A percentile compares a stretch with the other conserved stretches of the same genome.
Conservation (phyloP, 2,113 vertebrate genomes). For the Cephalopterus ornatus region DNA sequence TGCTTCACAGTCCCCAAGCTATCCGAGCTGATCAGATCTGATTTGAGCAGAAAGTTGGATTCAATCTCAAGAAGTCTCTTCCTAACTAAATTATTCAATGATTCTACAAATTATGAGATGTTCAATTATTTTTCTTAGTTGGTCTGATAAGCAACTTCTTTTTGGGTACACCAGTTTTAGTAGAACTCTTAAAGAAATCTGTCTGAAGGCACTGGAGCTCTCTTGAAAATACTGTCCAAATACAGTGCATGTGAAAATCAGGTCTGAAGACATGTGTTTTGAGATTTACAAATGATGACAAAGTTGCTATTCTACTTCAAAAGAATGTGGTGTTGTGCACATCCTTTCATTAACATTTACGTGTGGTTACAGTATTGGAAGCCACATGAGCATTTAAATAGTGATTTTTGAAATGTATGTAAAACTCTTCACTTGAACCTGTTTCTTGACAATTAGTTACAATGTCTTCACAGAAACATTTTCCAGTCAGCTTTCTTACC, state of each 20-base stretch:
- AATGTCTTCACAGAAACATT: slow-evolving; percentile 49
- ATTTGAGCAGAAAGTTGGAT: background rate
- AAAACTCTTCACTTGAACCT: background rate
- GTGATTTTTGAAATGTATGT: accelerated
- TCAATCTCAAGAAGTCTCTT: background rate
- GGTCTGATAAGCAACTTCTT: background rate
- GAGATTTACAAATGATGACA: background rate
- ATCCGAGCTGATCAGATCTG: background rate
- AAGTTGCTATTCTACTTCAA: background rate
- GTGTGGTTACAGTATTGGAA: background rate
- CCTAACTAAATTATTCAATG: background rate
- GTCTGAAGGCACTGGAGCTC: background rate
- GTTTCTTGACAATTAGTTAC: slow-evolving; percentile 34
- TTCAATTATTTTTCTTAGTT: background rate
- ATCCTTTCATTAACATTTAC: background rate
- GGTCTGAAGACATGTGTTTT: background rate
- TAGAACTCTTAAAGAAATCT: background rate
- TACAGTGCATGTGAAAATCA: background rate
- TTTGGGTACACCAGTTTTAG: background rate
- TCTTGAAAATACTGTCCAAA: background rate
- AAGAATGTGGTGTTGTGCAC: background rate
- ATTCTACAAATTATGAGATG: background rate
- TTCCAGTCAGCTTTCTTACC: slow-evolving; percentile 27
- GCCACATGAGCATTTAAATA: background rate
- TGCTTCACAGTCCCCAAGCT: accelerated